Conservation (phyloP, 1,140 invertebrate species). For the Fopius arisanus region DNA sequence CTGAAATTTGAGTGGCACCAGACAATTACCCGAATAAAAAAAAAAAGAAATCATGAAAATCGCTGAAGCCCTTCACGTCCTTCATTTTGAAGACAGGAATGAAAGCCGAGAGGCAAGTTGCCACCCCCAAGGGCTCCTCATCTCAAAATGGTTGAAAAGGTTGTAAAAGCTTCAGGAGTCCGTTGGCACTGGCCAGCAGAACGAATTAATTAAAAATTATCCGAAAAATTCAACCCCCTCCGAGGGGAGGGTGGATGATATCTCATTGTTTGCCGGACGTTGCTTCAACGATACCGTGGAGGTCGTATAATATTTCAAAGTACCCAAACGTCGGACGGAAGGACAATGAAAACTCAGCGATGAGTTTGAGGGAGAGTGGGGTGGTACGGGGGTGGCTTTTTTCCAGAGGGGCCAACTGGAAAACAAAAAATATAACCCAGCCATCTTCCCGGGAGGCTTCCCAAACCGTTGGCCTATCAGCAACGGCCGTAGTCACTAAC, state of each 20-base stretch:
- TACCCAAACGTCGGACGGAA: slow-evolving; percentile 34
- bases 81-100: slow-evolving; percentile 23
- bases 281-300: slow-evolving; percentile 44
- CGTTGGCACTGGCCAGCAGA: slow-evolving; percentile 16
- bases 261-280: slow-evolving; percentile 45
- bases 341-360: slow-evolving; percentile 27
- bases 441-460: slow-evolving; percentile 53
- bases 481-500: slow-evolving; percentile 32
- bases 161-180: slow-evolving; percentile 13
- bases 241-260: slow-evolving; percentile 40
- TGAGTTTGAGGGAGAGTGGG: neutral
- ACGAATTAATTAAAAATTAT: slow-evolving; percentile 46
- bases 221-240: slow-evolving; percentile 36
- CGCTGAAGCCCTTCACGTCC: neutral
- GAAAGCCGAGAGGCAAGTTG: neutral
- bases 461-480: slow-evolving; percentile 47
- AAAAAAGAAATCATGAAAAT: too few relatives aligned
- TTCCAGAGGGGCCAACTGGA: slow-evolving; percentile 31
- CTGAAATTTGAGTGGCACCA: too few relatives aligned
- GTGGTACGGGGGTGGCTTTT: neutral
- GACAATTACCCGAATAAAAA: too few relatives aligned
- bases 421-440: slow-evolving; percentile 45
- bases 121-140: neutral
- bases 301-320: slow-evolving; percentile 57
- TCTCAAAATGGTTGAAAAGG: neutral